Evolutionary conservation across 2,113 vertebrate species (phyloP), one percentile per base, ranked within the genome.

Genomic region (Seriola quinqueradiata): DNA sequence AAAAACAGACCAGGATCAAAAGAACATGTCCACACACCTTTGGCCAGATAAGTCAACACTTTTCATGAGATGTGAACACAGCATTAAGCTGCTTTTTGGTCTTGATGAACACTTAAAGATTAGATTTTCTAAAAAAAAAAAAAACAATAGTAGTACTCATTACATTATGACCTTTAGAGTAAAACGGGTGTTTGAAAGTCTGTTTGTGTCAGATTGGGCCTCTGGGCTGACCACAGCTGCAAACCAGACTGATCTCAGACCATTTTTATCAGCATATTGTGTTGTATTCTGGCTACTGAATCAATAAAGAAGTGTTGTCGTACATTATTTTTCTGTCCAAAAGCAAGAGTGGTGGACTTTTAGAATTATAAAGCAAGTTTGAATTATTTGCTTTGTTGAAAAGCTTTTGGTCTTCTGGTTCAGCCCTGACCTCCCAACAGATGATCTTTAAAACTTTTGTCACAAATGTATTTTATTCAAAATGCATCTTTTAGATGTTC

Each of bases 211-310:
- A 34, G 8, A 60, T 44, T 19, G 16, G 54, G 28, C 90, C 87
- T 40, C 55, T 87, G 83, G 94, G 90, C 94, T 87, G 93, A 92
- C 94, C 95, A 96, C 95, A 96, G 79, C 86, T 87, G 94, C 91
- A 83, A 63, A 83, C 90, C 70, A 52, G 28, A 77, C 79, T 90
- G 92, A 87, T 87, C 93, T 67, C 38, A 48, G 75, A 58, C 75
- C 19, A 60, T 17, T n/a, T 68, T 50, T 21, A 69, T 59, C 64
- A 68, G 17, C 63, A 50, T 6, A 52, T 3, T 48, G 44, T 48
- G 44, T 36, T 36, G 34, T 36, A 36, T 36, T 48, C 12, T 48
- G 11, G 44, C 48, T n/a, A n/a, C 21, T 54, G 9, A 13, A 28
- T 25, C 55, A 58, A 28, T 14, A 25, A 58, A 23, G 12, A 58